A percentile compares a stretch with the other conserved stretches of the same genome.
Evolutionary conservation across 2,797 vertebrate genomes (phyloP).

Genomic region (Halcyon badia): DNA sequence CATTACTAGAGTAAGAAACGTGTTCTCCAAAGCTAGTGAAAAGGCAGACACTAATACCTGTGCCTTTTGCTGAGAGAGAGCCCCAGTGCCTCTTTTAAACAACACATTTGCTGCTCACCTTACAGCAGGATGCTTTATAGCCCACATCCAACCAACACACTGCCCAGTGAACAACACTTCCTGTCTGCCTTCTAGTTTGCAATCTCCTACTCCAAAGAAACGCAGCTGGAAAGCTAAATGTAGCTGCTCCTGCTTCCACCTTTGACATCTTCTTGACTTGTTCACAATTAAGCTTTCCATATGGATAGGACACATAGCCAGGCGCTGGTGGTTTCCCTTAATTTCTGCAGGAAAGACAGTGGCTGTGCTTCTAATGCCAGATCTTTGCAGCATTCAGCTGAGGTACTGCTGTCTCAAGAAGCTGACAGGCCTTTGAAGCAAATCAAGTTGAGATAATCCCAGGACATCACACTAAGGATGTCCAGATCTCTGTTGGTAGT

Average conservation of each 20-base stretch:
- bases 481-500: neutral
- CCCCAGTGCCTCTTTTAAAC: neutral
- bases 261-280: neutral
- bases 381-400: neutral
- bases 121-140: neutral
- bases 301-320: neutral
- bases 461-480: neutral
- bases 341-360: neutral
- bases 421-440: neutral
- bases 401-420: neutral
- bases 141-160: neutral
- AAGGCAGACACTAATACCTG: neutral
- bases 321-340: neutral
- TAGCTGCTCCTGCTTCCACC: neutral
- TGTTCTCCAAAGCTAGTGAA: neutral
- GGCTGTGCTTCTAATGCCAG: neutral
- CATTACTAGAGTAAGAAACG: neutral
- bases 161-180: neutral
- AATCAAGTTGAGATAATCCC: neutral
- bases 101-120: neutral
- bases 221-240: neutral
- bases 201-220: neutral
- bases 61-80: neutral
- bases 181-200: neutral
- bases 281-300: neutral